phyloP scores from a whole-genome alignment of 1,140 invertebrate genomes.

The Vollenhovia emeryi region DNA sequence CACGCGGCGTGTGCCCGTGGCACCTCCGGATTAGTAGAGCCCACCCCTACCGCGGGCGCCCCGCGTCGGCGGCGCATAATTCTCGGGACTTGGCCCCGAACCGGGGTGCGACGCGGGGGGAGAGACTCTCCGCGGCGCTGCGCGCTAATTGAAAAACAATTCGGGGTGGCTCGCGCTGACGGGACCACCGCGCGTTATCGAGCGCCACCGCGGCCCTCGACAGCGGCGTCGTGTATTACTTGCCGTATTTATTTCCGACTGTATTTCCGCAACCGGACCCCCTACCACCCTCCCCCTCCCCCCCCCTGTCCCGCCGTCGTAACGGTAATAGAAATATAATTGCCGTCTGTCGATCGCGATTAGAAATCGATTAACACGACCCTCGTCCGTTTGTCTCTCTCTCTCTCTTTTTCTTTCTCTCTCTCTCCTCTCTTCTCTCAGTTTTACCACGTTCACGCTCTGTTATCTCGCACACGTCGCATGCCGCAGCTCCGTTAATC shows the following conservation, averaged over 20 bases:
- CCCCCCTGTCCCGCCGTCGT: too few species aligned
- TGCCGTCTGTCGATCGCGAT: background rate
- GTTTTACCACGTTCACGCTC: too few species aligned
- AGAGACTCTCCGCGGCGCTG: too few species aligned
- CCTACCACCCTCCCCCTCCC: too few species aligned
- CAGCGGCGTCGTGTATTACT: background rate
- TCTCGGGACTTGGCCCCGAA: background rate
- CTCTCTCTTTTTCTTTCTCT: too few species aligned
- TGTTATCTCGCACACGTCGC: background rate
- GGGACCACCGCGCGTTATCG: background rate
- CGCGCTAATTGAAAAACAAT: constrained; percentile 23
- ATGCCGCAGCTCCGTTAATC: background rate
- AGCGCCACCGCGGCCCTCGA: background rate
- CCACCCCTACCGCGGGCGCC: too few species aligned
- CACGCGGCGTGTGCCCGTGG: constrained; percentile 3
- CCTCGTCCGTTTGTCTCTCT: too few species aligned
- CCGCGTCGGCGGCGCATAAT: constrained; percentile 36
- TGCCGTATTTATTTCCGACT: background rate
- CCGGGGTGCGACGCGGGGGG: too few species aligned
- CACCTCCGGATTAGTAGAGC: background rate
- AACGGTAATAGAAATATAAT: background rate
- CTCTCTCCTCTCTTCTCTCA: too few species aligned
- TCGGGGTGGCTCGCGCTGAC: background rate
- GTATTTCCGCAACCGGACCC: too few species aligned
- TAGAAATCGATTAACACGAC: background rate